These are phyloP conservation scores for Nymphalis urticae DNA, from an alignment of 2,888 invertebrate genomes.

Conservation along the genomic window DNA sequence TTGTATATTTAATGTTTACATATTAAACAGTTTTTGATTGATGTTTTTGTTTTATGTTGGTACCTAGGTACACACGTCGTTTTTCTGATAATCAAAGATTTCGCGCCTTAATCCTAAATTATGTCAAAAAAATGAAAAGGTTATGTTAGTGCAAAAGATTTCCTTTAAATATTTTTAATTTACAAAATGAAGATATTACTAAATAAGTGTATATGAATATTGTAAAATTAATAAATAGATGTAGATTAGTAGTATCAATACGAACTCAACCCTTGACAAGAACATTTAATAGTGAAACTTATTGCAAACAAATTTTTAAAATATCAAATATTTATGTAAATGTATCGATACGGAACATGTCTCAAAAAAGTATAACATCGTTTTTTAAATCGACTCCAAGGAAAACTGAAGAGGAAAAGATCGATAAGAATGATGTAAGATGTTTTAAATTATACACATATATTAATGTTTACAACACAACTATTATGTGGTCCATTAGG, in stretches of 20 bases:
- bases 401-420: constrained; percentile 44
- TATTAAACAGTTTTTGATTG: not conserved
- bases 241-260: constrained; percentile 21
- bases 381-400: constrained; percentile 71
- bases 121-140: constrained; percentile 7
- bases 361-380: constrained; percentile 74
- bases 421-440: constrained; percentile 28
- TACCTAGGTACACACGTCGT: not conserved
- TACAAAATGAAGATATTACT: constrained; percentile 3
- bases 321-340: constrained; percentile 27
- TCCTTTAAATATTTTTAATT: not conserved
- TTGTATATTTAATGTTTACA: no score
- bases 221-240: constrained; percentile 11
- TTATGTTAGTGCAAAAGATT: constrained; percentile 1
- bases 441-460: no score
- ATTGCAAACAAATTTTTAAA: not conserved
- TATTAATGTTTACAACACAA: not conserved
- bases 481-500: not conserved
- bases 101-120: constrained; percentile 1
- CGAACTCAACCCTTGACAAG: not conserved
- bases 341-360: constrained; percentile 52
- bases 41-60: not conserved
- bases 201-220: constrained; percentile 20
- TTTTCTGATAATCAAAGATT: not conserved
- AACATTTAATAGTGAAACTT: not conserved